Base-by-base conservation (phyloP, 2,888 invertebrate genomes). In the Zootermopsis nevadensis region DNA sequence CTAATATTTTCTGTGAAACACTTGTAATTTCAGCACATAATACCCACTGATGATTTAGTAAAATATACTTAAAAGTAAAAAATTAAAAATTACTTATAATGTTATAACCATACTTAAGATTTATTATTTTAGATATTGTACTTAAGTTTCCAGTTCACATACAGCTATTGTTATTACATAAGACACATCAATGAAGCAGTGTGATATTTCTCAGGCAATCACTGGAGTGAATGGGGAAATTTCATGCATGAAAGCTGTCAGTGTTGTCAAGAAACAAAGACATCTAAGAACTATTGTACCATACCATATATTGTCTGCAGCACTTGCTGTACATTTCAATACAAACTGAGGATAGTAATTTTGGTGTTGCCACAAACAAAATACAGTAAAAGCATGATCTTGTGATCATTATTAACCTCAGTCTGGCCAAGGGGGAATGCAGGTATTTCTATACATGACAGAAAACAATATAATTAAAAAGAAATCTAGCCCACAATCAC, bases 151-250 rank as follows among this genome's bases (percentile, higher is more conserved):
- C 69, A 38, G 67, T 48, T 24, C 22, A 72, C 30, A 72, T 27
- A 81, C 33, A 30, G 76, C 33, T 82, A 74, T 76, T 55, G 33
- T 35, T 35, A 12, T 79, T 79, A 60, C 53, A 79, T n/a, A 60
- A 79, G 60, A 79, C 79, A 79, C 66, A 79, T 35, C 38, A 69
- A 77, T 77, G 83, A 77, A 83, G 83, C 82, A 84, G 82, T 82
- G 82, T 82, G 84, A 77, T 84, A 84, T 79, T 66, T 72, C 31
- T 48, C 82, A 80, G 82, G 80, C 84, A 80, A 84, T 80, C 84
- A 82, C 67, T 69, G 79, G 67, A 79, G 69, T 82, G 48, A 67
- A 55, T 48, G 42, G 27, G 35, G n/a, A 53, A 67, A 66, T 42
- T 27, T 15, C 69, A 33, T 67, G 67, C 82, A 79, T 79, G 22